These are phyloP conservation scores for Drosophila dives DNA, from an alignment of 2,888 invertebrate species.

Conservation along the genomic window DNA sequence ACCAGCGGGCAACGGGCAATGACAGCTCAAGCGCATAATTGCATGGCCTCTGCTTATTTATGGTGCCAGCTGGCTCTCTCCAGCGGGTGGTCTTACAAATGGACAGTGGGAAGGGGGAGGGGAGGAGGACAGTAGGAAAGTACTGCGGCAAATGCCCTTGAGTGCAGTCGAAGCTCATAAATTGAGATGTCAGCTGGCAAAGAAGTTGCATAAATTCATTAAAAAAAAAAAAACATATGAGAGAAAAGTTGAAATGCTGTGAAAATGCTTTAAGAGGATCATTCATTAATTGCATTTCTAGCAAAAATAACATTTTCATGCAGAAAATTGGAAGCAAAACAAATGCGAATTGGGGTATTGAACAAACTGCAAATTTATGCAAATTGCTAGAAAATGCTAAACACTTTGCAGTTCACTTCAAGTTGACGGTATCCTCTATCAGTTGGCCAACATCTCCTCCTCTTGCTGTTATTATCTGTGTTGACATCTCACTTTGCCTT, in stretches of 20 bases:
- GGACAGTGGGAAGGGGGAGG: background rate
- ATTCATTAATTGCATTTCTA: constrained; percentile 55
- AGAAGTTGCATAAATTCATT: constrained; percentile 71
- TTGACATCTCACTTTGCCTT: constrained; percentile 21
- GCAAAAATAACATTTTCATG: constrained; percentile 10
- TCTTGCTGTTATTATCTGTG: constrained; percentile 5
- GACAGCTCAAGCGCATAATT: constrained; percentile 76
- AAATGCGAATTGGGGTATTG: constrained; percentile 29
- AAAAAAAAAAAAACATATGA: constrained; percentile 56
- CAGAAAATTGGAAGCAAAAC: constrained; percentile 8
- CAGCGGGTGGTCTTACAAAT: background rate
- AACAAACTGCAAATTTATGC: constrained; percentile 52
- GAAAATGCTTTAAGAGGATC: constrained; percentile 24
- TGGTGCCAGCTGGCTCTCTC: constrained; percentile 45
- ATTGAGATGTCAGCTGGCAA: constrained; percentile 72
- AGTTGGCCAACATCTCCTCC: background rate
- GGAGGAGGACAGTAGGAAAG: constrained; percentile 30
- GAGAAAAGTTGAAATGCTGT: constrained; percentile 20
- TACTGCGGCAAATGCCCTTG: constrained; percentile 45
- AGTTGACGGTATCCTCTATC: background rate
- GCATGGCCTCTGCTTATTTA: constrained; percentile 67
- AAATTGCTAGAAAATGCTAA: constrained; percentile 59
- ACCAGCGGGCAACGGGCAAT: constrained; percentile 67
- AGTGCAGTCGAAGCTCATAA: constrained; percentile 60
- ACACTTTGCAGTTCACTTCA: constrained; percentile 38